Base-by-base conservation (phyloP, 2,888 invertebrate species). In the Xestoiulus laeticollis region DNA sequence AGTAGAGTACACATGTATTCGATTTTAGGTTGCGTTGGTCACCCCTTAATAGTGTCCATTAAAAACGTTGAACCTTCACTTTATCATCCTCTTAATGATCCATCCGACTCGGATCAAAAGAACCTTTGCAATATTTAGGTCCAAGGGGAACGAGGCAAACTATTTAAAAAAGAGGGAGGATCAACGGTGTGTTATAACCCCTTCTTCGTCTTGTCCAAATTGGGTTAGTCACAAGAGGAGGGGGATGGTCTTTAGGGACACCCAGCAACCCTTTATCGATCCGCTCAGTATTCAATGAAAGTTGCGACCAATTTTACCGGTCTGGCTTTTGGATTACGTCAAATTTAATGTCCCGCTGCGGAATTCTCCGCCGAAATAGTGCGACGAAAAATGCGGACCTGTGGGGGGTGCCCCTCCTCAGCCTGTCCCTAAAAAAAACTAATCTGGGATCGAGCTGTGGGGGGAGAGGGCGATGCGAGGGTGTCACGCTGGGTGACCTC, bases 401-500 rank as follows among this genome's bases (percentile, higher is more conserved):
- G 59, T n/a, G 59, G 59, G 38, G 59, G 59, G 59, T 59, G n/a
- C 12, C 59, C 59, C 59, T 48, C 59, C 59, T 59, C 59, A 19
- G 59, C 59, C 59, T 59, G 59, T 26, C 68, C 48, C n/a, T n/a
- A 59, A 59, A 68, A 59, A 68, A 26, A 59, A 26, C 2, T 68
- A 26, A 26, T 26, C 68, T 68, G 26, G 68, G 68, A 22, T 59
- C n/a, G 59, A n/a, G n/a, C n/a, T n/a, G 48, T 48, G 22, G 68
- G 68, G n/a, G 68, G 68, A 68, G 68, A 68, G 8, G 8, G 8
- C 6, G 10, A 22, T 10, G 26, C n/a, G 68, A 26, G 2, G 26
- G n/a, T 68, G 68, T 68, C 68, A 68, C 68, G 68, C 68, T 68
- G 68, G 68, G 68, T 68, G 68, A 22, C 68, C 68, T 5, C 68